Evolutionary conservation across 1,140 invertebrate species (phyloP).

Genomic region (Cephus cinctus): DNA sequence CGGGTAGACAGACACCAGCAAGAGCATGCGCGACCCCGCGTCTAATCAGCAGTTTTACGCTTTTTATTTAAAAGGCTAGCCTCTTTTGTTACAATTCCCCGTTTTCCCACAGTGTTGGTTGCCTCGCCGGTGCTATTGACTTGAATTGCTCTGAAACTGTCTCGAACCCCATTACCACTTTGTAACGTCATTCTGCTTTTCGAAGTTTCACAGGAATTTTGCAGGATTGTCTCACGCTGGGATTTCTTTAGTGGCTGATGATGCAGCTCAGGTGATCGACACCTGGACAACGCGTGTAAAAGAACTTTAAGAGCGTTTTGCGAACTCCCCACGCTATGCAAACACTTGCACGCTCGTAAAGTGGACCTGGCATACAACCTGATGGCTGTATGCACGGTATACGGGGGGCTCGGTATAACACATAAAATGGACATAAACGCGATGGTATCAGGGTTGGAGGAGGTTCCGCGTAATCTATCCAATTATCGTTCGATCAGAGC

Average conservation of each 20-base stretch:
- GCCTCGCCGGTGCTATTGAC: no score
- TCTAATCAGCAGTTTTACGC: slow-evolving; percentile 50
- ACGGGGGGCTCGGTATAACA: slow-evolving; percentile 21
- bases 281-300: no score
- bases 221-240: no score
- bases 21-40: slow-evolving; percentile 48
- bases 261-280: not conserved
- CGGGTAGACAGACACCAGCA: slow-evolving; percentile 33
- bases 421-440: slow-evolving; percentile 43
- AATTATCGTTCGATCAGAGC: slow-evolving; percentile 54
- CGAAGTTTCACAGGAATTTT: no score
- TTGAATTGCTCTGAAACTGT: no score
- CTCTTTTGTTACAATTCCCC: not conserved
- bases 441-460: slow-evolving; percentile 48
- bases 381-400: no score
- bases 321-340: slow-evolving; percentile 39
- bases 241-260: no score
- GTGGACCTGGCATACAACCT: no score
- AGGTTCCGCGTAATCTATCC: slow-evolving; percentile 53
- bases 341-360: not conserved
- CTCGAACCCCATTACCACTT: no score
- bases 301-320: no score
- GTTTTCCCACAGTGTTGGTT: no score
- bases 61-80: slow-evolving; percentile 31
- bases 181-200: no score